Evolutionary conservation across 2,113 vertebrate species (phyloP).

Genomic region (Daphoenositta chrysoptera): DNA sequence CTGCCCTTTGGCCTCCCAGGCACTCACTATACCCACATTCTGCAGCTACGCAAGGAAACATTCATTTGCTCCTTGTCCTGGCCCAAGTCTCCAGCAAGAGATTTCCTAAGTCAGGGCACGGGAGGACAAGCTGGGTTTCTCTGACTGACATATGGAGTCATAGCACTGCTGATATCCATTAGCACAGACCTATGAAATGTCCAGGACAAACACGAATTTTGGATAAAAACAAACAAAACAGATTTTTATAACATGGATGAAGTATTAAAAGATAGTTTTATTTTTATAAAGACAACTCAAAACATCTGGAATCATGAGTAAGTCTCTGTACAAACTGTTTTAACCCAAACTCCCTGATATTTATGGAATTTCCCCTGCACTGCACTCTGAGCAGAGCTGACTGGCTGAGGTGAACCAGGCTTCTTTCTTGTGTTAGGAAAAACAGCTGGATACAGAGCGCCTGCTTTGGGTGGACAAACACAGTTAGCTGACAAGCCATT

Average conservation of each 20-base stretch:
- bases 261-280: background rate
- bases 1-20: conserved; percentile 33
- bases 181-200: background rate
- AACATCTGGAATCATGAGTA: conserved; percentile 34
- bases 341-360: background rate
- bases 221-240: background rate
- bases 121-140: conserved; percentile 31
- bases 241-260: background rate
- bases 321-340: background rate
- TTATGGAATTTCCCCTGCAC: conserved; percentile 13
- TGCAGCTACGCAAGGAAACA: background rate
- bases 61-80: conserved; percentile 19
- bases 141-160: background rate
- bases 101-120: background rate
- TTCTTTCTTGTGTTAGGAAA: background rate
- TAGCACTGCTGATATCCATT: background rate
- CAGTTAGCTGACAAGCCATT: background rate
- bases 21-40: background rate
- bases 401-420: background rate
- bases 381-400: background rate
- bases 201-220: background rate
- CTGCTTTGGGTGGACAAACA: background rate
- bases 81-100: background rate
- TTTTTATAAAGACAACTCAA: background rate
- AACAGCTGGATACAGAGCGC: background rate